These are phyloP conservation scores for Heliconius congener DNA, from an alignment of 1,140 invertebrate species.

Conservation along the genomic window DNA sequence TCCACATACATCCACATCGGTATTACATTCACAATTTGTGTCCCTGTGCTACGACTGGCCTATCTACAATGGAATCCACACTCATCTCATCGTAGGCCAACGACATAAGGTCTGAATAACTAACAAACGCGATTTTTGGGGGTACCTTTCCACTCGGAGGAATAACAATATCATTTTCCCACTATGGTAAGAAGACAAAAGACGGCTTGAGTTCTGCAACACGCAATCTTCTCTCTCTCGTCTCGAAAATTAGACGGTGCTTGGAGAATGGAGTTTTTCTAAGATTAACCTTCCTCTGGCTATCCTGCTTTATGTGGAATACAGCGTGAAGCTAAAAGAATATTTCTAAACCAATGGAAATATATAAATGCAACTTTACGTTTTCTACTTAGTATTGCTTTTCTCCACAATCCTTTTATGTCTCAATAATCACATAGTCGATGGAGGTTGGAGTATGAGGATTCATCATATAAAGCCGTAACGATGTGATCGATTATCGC, in stretches of 20 bases:
- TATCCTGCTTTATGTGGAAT: background rate
- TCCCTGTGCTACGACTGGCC: no score
- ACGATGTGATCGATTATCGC: constrained; percentile 27
- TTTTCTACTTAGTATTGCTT: background rate
- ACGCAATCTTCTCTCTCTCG: background rate
- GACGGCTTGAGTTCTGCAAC: background rate
- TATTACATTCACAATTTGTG: no score
- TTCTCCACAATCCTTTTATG: constrained; percentile 11
- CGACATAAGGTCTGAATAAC: background rate
- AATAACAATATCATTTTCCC: background rate
- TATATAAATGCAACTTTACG: background rate
- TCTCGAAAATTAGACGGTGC: background rate
- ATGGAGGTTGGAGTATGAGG: constrained; percentile 14
- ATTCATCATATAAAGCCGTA: constrained; percentile 21
- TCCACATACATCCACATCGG: no score
- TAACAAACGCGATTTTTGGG: background rate
- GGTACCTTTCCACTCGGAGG: background rate
- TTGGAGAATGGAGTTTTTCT: background rate
- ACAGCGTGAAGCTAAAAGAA: background rate
- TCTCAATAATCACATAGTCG: constrained; percentile 19
- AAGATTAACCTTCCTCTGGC: background rate
- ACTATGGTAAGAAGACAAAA: background rate
- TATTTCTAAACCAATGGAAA: background rate
- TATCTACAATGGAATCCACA: no score
- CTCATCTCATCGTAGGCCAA: background rate